Evolutionary conservation across 2,113 vertebrate species (phyloP), one percentile per base, ranked within the genome.

Genomic region (Willisornis vidua): DNA sequence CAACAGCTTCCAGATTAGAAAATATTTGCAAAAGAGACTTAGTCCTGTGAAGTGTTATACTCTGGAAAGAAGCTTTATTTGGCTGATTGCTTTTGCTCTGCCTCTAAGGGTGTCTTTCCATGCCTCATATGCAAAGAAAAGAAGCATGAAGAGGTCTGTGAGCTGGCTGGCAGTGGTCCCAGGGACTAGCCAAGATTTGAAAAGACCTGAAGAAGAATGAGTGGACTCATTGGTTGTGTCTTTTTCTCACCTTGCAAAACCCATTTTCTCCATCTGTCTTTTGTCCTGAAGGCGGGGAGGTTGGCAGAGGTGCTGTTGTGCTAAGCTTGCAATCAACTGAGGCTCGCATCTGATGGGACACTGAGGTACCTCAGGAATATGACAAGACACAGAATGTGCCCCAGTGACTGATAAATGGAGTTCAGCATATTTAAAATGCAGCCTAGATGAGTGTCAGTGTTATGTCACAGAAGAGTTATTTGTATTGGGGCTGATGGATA

Each of bases 381-480:
- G 35, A 19, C 39, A 85, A 35, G 14, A 73, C 14, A 51, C 22
- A 77, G 19, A 48, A 90, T 28, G 15, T 73, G 12, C 10, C 45
- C 20, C 45, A 57, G 19, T 70, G 63, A 41, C 26, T 84, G 63
- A 54, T 61, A 61, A 84, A 87, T 33, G 5, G 19, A 24, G 4
- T 45, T 81, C 19, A 91, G 31, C 12, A 7, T 72, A 81, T 52
- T 74, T 61, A 26, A 71, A 78, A 55, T 63, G 43, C 59, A 80
- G 13, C 19, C 6, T 1, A 1, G 19, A 7, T 61, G 18, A 75
- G 4, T 67, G 19, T 35, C n/a, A 78, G 41, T 0, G 0, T 26
- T 48, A n/a, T 29, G 20, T 25, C 49, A 57, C 65, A 68, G 46
- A 70, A 63, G 46, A 59, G 4, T 33, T 51, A 15, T 37, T 84